Evolutionary conservation across 2,888 invertebrate species (phyloP), one percentile per base, ranked within the genome.

Genomic region (Drosophila silvestris): DNA sequence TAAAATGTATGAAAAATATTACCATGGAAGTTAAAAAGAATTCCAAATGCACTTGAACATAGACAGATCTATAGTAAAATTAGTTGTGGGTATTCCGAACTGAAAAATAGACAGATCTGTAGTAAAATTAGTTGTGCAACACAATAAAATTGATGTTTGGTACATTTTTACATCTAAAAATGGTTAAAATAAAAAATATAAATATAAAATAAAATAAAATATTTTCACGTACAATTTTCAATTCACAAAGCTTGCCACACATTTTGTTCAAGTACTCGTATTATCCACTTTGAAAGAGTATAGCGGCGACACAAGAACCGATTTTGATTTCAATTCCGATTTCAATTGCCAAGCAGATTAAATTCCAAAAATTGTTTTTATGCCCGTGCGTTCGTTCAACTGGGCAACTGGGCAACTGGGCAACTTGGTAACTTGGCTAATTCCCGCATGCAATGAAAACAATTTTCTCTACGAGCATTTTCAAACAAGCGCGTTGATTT

Each of bases 381-480:
- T 70, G 53, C 51, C 61, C 57, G 26, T 35, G 16, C 33, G 33
- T 33, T 59, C 39, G 28, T 50, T n/a, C 53, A 26, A 39, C 32
- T 32, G 41, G 14, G 14, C 44, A 44, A 44, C 26, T 16, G 44
- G 54, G 5, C 58, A 64, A 33, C 57, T 33, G 47, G 10, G 44
- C 32, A 57, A 58, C 56, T 56, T 33, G 33, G 33, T 35, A 35
- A 35, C 35, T 35, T 35, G 81, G 88, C 77, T 88, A 90, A 85
- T 90, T 90, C 89, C 90, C 88, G 77, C 79, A 85, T 85, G 86
- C 77, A 80, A 73, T 76, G 90, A 78, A 88, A 85, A 88, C 83
- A 85, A 78, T 90, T 85, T 77, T 51, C 59, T 77, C 60, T 50
- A 56, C 81, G 67, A 71, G 64, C 68, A 77, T 72, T 83, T 62